Evolutionary conservation across 1,140 invertebrate species (phyloP).

Genomic region (Drosophila nasuta): DNA sequence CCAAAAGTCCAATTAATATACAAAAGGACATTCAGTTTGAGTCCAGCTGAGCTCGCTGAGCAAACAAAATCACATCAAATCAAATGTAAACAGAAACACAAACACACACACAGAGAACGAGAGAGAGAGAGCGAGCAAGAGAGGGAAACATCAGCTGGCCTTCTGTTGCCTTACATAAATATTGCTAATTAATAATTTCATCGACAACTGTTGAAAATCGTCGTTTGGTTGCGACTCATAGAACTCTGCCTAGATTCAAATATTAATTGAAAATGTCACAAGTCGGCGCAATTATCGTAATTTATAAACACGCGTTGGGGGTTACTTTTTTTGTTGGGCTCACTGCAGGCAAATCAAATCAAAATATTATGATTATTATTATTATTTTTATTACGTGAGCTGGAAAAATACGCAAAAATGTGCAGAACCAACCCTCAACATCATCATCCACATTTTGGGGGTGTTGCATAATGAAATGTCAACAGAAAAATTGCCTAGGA

Average conservation of each 20-base stretch:
- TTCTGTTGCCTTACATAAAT: slow-evolving; percentile 31
- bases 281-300: slow-evolving; percentile 76
- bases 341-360: slow-evolving; percentile 45
- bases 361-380: slow-evolving; percentile 71
- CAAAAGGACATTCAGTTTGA: background rate
- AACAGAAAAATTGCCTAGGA: slow-evolving; percentile 53
- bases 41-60: background rate
- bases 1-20: slow-evolving; percentile 18
- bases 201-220: slow-evolving; percentile 52
- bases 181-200: slow-evolving; percentile 53
- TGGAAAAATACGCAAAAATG: slow-evolving; percentile 55
- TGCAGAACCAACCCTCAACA: slow-evolving; percentile 39
- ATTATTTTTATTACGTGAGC: slow-evolving; percentile 74
- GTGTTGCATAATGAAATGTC: slow-evolving; percentile 70
- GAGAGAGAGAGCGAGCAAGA: background rate
- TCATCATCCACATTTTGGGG: slow-evolving; percentile 9
- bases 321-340: background rate
- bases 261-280: slow-evolving; percentile 76
- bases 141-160: slow-evolving; percentile 2
- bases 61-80: slow-evolving; percentile 26
- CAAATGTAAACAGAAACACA: slow-evolving; percentile 21
- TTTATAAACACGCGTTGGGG: slow-evolving; percentile 64
- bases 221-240: slow-evolving; percentile 6
- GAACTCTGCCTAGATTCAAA: slow-evolving; percentile 10
- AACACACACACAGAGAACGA: background rate